Evolutionary conservation across 1,140 invertebrate genomes (phyloP).

Genomic region (Cephus cinctus): DNA sequence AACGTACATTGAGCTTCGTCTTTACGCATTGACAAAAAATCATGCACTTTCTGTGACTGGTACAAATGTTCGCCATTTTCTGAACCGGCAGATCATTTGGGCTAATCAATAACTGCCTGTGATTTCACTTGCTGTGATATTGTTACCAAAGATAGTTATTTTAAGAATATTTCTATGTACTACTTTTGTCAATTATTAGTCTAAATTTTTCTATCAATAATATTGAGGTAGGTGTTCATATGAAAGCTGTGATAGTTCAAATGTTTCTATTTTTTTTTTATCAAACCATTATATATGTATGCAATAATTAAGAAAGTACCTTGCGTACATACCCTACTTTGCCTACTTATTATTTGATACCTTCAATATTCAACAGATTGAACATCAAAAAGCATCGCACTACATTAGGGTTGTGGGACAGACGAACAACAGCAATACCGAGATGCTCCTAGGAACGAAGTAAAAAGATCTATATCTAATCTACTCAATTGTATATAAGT

Average conservation of each 20-base stretch:
- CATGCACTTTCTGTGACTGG: conserved; percentile 4
- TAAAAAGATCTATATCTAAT: not conserved
- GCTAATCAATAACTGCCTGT: not conserved
- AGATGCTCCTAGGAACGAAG: too few relatives aligned
- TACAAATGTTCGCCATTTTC: not conserved
- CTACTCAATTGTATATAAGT: not conserved
- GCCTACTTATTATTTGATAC: not conserved
- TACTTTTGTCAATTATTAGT: conserved; percentile 2
- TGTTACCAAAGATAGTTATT: not conserved
- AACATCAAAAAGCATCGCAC: not conserved
- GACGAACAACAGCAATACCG: not conserved
- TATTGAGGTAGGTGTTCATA: conserved; percentile 1
- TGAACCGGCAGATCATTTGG: not conserved
- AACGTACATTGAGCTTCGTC: not conserved
- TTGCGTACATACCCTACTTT: too few relatives aligned
- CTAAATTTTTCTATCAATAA: not conserved
- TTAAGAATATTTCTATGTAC: not conserved
- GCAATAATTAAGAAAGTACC: not conserved
- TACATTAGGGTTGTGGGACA: not conserved
- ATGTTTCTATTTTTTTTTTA: not conserved
- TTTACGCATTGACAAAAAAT: conserved; percentile 2
- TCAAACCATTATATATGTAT: too few relatives aligned
- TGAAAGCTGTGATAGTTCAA: conserved; percentile 3
- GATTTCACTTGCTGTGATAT: not conserved
- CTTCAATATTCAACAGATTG: not conserved